Evolutionary conservation across 2,113 vertebrate genomes (phyloP).

Genomic region (Hydrochoerus hydrochaeris): DNA sequence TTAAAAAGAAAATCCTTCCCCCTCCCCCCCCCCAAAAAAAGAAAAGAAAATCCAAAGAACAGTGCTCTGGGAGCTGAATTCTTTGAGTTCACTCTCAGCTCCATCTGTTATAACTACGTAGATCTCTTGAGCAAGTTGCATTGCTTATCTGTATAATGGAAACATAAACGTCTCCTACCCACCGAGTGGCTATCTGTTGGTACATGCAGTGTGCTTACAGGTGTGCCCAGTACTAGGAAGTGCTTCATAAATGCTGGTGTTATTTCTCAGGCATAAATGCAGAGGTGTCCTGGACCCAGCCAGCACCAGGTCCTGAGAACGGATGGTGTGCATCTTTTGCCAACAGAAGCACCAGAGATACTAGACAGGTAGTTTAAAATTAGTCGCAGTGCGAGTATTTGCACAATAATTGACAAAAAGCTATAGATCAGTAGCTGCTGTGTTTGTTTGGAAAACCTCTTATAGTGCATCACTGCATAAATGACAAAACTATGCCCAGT

Average conservation of each 20-base stretch:
- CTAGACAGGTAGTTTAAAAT: neutral
- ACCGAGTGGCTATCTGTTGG: neutral
- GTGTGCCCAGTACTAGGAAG: too few relatives aligned
- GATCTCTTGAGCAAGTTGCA: neutral
- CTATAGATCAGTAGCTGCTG: neutral
- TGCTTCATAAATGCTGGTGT: neutral
- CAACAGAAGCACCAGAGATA: neutral
- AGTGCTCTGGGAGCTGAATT: neutral
- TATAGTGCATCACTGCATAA: too few relatives aligned
- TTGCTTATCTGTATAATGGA: neutral
- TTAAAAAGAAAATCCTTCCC: neutral
- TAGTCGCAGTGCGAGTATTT: neutral
- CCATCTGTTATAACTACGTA: neutral
- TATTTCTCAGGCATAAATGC: neutral
- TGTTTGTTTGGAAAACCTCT: neutral
- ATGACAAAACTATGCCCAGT: neutral
- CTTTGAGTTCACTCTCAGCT: neutral
- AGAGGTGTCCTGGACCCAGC: neutral
- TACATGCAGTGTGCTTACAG: neutral
- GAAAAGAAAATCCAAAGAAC: neutral
- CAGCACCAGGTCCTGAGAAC: neutral
- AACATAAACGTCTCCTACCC: neutral
- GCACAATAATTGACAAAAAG: neutral
- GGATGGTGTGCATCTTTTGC: neutral
- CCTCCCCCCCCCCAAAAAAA: too few relatives aligned